These are phyloP conservation scores for Rhinolophus sinicus DNA, from an alignment of 2,113 vertebrate genomes.

Conservation along the genomic window DNA sequence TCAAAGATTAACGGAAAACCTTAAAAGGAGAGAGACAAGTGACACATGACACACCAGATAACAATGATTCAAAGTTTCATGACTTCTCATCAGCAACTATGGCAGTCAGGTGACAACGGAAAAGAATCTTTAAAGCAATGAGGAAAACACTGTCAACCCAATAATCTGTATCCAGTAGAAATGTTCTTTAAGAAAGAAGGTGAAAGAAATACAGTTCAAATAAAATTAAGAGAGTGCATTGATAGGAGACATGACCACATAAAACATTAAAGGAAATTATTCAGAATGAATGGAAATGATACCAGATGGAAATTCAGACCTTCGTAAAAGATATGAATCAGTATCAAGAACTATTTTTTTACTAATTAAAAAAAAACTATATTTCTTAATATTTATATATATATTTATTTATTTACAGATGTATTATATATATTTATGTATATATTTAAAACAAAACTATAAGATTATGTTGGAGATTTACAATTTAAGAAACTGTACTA, in stretches of 20 bases:
- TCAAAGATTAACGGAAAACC: not conserved
- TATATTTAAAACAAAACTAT: not conserved
- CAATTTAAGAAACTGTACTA: not conserved
- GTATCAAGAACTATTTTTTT: too few species aligned
- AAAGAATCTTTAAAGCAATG: not conserved
- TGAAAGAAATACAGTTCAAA: not conserved
- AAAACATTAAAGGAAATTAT: not conserved
- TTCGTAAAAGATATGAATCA: too few species aligned
- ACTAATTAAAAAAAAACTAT: too few species aligned
- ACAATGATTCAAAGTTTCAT: not conserved
- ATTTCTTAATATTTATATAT: too few species aligned
- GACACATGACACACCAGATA: not conserved
- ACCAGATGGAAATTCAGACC: not conserved
- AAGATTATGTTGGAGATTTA: not conserved
- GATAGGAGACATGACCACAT: not conserved
- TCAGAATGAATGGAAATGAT: not conserved
- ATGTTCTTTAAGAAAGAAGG: not conserved
- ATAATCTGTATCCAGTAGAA: not conserved
- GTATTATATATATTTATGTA: not conserved
- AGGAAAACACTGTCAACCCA: not conserved
- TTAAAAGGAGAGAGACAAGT: not conserved
- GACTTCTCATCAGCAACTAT: not conserved
- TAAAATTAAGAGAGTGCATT: not conserved
- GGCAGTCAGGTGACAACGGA: not conserved
- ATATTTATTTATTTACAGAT: not conserved